Conservation (phyloP, 2,113 vertebrate species). For the Himantopus leucocephalus region DNA sequence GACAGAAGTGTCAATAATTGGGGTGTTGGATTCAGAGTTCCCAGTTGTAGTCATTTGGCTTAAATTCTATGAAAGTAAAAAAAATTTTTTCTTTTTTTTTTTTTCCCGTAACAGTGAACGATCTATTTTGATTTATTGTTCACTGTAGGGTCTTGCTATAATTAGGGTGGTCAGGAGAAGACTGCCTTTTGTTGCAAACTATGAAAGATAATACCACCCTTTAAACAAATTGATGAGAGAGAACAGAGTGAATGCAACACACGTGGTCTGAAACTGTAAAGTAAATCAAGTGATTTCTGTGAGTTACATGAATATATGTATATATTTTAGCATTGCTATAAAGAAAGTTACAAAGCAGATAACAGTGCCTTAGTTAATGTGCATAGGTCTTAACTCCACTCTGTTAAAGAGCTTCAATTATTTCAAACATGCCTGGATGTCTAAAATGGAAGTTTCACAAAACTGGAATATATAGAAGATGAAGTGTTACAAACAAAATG, state of each 20-base stretch:
- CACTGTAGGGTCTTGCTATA: not conserved
- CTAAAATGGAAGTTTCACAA: not conserved
- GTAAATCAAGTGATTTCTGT: not conserved
- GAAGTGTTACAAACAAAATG: not conserved
- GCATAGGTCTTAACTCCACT: not conserved
- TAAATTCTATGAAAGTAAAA: not conserved
- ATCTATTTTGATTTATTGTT: not conserved
- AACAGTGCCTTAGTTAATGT: not conserved
- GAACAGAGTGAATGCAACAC: not conserved
- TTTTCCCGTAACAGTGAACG: not conserved
- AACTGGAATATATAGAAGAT: not conserved
- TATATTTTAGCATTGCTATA: not conserved
- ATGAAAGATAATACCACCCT: not conserved
- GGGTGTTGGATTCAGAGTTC: not conserved
- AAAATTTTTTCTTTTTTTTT: not conserved
- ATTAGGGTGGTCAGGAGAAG: not conserved
- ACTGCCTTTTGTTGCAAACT: not conserved
- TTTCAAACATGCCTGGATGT: not conserved
- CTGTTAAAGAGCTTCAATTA: not conserved
- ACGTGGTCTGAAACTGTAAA: not conserved
- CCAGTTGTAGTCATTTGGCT: not conserved
- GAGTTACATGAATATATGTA: not conserved
- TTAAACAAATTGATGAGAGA: not conserved
- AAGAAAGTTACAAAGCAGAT: not conserved
- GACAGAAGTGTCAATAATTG: not conserved